A percentile compares a stretch with the other conserved stretches of the same genome.
Conservation (phyloP, 64 coral and sea anemone species). For the Trachythela sp. region DNA sequence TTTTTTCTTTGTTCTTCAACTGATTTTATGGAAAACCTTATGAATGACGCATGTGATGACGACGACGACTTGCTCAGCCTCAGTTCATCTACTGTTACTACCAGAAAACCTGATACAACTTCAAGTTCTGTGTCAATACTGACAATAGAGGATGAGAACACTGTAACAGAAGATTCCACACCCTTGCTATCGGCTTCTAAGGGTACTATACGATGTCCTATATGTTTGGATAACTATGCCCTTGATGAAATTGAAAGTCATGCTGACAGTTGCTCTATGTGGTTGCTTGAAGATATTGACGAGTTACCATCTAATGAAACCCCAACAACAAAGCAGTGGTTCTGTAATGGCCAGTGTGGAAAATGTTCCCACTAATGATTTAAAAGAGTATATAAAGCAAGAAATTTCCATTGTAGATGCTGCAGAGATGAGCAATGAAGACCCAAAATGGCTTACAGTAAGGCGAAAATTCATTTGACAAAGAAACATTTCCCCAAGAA, state of each 20-base stretch:
- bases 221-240: not conserved
- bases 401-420: not conserved
- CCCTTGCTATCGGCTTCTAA: not conserved
- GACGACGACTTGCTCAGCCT: not conserved
- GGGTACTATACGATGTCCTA: not conserved
- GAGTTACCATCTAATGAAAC: not conserved
- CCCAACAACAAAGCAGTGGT: not conserved
- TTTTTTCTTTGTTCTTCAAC: constrained; percentile 26
- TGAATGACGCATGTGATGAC: not conserved
- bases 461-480: not conserved
- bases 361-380: not conserved
- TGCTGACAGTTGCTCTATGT: not conserved
- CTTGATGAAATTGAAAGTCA: not conserved
- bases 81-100: not conserved
- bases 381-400: not conserved
- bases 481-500: not conserved
- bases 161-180: not conserved
- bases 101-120: not conserved
- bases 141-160: not conserved
- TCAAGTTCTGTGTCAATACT: not conserved
- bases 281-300: not conserved
- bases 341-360: not conserved
- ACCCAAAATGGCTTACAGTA: not conserved
- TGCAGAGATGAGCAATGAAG: not conserved
- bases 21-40: constrained; percentile 25